Conservation (phyloP, 2,888 invertebrate genomes). For the Dorcus hopei region DNA sequence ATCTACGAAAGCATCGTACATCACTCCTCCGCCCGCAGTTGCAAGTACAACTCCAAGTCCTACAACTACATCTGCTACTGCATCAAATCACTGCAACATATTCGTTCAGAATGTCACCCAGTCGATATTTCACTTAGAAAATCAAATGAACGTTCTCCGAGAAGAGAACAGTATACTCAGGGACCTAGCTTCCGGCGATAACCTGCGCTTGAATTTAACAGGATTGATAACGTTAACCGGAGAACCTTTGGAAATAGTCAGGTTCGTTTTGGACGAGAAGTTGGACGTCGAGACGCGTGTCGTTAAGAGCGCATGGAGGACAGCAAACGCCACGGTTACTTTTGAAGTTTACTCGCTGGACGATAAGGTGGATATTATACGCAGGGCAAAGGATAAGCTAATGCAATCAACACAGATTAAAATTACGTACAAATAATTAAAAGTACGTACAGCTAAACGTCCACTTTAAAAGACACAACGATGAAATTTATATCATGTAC, state of each 20-base stretch:
- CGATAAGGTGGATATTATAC: constrained; percentile 33
- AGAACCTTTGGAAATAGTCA: constrained; percentile 18
- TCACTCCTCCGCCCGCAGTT: not conserved
- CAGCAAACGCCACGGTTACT: constrained; percentile 29
- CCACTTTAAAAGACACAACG: too few species aligned
- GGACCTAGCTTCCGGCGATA: constrained; percentile 5
- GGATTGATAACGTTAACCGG: constrained; percentile 10
- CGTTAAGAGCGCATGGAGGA: constrained; percentile 28
- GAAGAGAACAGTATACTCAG: constrained; percentile 8
- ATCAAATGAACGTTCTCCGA: constrained; percentile 2
- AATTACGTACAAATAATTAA: constrained; percentile 8
- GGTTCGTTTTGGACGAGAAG: constrained; percentile 32
- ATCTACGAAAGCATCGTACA: not conserved
- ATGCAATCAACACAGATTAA: constrained; percentile 23
- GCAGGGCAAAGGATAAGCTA: constrained; percentile 30
- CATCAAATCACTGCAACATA: not conserved
- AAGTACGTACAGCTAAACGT: too few species aligned
- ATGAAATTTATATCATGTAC: too few species aligned
- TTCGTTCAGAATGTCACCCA: not conserved
- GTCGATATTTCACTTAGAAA: constrained; percentile 1
- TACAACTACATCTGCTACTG: not conserved
- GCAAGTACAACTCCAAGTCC: not conserved
- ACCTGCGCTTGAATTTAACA: constrained; percentile 10
- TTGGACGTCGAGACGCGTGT: constrained; percentile 26
- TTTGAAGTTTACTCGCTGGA: constrained; percentile 32